Base-by-base conservation (phyloP, 1,140 invertebrate genomes). In the Drosophila truncata region DNA sequence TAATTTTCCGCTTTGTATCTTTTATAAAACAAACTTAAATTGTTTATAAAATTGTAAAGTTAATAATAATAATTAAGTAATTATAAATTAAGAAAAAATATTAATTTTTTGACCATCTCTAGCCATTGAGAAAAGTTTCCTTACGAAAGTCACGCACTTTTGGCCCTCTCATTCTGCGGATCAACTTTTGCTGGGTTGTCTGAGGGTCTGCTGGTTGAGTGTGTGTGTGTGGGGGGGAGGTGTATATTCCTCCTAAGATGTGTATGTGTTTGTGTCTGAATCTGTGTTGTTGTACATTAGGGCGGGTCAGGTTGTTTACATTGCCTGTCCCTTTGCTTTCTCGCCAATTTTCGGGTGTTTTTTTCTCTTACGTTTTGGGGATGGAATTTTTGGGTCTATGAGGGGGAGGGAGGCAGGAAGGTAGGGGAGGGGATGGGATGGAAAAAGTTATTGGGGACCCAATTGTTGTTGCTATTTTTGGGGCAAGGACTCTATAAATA, bases 291-390 rank as follows among this genome's bases (percentile, higher is more conserved):
- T 69, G 69, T 82, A 90, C 80, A 84, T 88, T 88, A 82, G 76
- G 85, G 85, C 85, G 85, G 85, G 85, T 88, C 88, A 88, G 85
- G 85, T 85, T 90, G 85, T 84, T 78, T 71, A 78, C 75, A 71
- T 47, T 78, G 75, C 70, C 39, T 47, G 41, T 66, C 50, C 55
- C 33, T 42, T 76, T 44, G 44, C 46, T 55, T 59, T 49, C 44
- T 70, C 16, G 65, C 31, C 27, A 39, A 47, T 58, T 70, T 69
- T 37, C 44, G 37, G 61, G 62, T 10, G 25, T 9, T 31, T 31
- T 67, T 41, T n/a, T 23, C 11, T 14, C 42, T n/a, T n/a, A 20
- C 10, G 7, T 65, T 16, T 16, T n/a, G 29, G 52, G 50, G 33
- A 23, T 54, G 69, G 63, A 37, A 41, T 29, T 75, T 29, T 47